These are phyloP conservation scores for Amphipoea oculea DNA, from an alignment of 2,888 invertebrate species.

Conservation along the genomic window DNA sequence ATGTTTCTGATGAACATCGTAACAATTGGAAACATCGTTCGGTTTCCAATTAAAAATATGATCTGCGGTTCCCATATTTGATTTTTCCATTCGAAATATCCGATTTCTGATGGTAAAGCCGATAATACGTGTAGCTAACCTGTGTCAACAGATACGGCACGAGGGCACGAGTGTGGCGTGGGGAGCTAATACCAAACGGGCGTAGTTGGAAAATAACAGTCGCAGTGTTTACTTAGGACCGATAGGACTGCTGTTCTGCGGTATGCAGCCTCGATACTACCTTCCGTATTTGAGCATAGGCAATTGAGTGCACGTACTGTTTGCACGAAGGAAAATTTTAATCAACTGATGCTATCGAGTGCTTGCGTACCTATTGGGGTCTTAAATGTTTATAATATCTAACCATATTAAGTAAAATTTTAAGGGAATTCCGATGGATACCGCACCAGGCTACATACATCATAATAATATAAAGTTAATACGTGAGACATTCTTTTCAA, in stretches of 20 bases:
- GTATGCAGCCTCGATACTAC: slow-evolving; percentile 49
- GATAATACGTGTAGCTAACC: slow-evolving; percentile 60
- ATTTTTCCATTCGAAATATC: slow-evolving; percentile 45
- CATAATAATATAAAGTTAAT: too few species aligned
- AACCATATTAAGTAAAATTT: neutral
- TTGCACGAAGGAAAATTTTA: slow-evolving; percentile 34
- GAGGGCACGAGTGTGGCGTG: slow-evolving; percentile 35
- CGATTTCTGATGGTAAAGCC: slow-evolving; percentile 54
- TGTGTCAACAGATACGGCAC: slow-evolving; percentile 63
- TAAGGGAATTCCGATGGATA: too few species aligned
- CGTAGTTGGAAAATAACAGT: slow-evolving; percentile 71
- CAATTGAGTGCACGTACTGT: slow-evolving; percentile 54
- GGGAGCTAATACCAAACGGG: slow-evolving; percentile 61
- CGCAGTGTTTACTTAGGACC: slow-evolving; percentile 74
- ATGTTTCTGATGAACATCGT: slow-evolving; percentile 1
- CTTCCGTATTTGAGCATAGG: slow-evolving; percentile 52
- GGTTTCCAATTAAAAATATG: slow-evolving; percentile 51
- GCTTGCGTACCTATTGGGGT: slow-evolving; percentile 5
- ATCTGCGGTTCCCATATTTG: slow-evolving; percentile 34
- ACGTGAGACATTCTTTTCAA: slow-evolving; percentile 27
- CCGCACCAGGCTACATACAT: too few species aligned
- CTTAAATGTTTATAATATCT: slow-evolving; percentile 10
- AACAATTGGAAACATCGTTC: slow-evolving; percentile 12
- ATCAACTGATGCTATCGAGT: slow-evolving; percentile 21
- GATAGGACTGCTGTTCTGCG: slow-evolving; percentile 63